Evolutionary conservation across 2,113 vertebrate genomes (phyloP), one percentile per base, ranked within the genome.

Genomic region (Sylvilagus bachmani): DNA sequence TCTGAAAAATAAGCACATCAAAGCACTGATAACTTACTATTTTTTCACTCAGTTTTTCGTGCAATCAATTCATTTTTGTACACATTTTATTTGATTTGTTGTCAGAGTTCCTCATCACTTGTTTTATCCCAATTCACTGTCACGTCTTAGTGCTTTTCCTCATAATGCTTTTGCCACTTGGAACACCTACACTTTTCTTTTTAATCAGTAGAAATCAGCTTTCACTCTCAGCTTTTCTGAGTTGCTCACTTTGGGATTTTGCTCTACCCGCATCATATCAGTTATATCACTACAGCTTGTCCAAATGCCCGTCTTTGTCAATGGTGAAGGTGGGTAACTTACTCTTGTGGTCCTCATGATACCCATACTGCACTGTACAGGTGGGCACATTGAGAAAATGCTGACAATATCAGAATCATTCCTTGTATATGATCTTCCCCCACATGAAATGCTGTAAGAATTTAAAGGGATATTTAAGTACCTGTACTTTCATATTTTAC

Each of bases 31-130:
- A 53, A 29, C 25, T 49, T 70, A 5, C 82, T 58, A 80, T 38
- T 80, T 90, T 66, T 73, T 22, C 77, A 49, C 13, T 53, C 29
- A 71, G 36, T 33, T 92, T 94, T 67, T 80, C 16, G 53, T 82
- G 24, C 16, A 78, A 17, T 31, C 73, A 53, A 49, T 71, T 67
- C 12, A 27, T 62, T 25, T 88, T 51, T 55, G 27, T 62, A 62
- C 2, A n/a, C 11, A 66, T 67, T 94, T 81, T 58, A 12, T 33
- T 70, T 25, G 71, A 21, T 71, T 83, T 38, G 44, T 69, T 64
- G 78, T 49, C 49, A n/a, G 1, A n/a, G 33, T 38, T 94, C 90
- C 51, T 21, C 6, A 62, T 62, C 29, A 22, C 3, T 13, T 67
- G 17, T 38, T 87, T 87, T 66, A 25, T 70, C 17, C 12, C 5